Conservation (phyloP, 2,113 vertebrate species). For the Forbesichthys papilliferus region DNA sequence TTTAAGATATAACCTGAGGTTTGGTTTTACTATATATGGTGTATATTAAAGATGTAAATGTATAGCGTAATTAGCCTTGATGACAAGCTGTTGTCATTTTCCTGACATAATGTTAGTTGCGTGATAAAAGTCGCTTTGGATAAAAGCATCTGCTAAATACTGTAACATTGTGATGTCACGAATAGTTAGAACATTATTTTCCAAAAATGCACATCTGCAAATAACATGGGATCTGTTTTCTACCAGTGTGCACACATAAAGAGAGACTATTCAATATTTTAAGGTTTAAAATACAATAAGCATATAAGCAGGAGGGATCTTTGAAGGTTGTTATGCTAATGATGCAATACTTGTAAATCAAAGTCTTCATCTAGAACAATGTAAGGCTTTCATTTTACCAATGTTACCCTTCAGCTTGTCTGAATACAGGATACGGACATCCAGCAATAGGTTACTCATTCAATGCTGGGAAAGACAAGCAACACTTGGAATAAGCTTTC, state of each 20-base stretch:
- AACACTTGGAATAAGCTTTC: slow-evolving; percentile 57
- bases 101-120: background rate
- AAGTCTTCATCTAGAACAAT: background rate
- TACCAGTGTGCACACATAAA: too few species aligned
- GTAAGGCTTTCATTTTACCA: background rate
- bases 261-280: too few species aligned
- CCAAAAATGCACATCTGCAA: background rate
- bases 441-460: slow-evolving; percentile 14
- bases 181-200: background rate
- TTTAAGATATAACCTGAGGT: background rate
- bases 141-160: too few species aligned
- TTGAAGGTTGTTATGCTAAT: too few species aligned
- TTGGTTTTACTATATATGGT: background rate
- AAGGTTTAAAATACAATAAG: too few species aligned
- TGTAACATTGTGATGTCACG: background rate
- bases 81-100: too few species aligned
- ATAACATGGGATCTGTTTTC: too few species aligned
- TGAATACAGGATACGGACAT: slow-evolving; percentile 35
- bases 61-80: too few species aligned
- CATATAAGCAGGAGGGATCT: too few species aligned
- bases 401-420: slow-evolving; percentile 43
- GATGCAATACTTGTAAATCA: too few species aligned
- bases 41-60: too few species aligned
- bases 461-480: slow-evolving; percentile 41
- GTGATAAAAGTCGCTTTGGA: background rate